A percentile compares a stretch with the other conserved stretches of the same genome.
Evolutionary conservation across 2,797 vertebrate species (phyloP).

Genomic region (Hafferia zeledoni): DNA sequence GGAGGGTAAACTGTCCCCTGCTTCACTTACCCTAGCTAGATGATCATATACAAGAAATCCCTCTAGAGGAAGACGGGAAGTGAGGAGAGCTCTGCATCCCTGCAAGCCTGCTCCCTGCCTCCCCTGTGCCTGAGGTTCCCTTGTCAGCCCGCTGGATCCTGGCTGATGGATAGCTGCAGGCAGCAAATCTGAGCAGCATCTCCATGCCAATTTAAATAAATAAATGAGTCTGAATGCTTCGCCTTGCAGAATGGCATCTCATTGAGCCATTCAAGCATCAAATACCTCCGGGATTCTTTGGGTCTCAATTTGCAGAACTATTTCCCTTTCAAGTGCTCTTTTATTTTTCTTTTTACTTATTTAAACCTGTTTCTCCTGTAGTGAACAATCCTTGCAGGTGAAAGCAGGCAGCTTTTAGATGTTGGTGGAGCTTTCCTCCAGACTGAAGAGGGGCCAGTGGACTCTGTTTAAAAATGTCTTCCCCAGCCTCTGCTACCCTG

Average conservation of each 20-base stretch:
- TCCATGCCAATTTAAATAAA: slow-evolving; percentile 61
- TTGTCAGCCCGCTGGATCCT: neutral
- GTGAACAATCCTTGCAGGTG: slow-evolving; percentile 4
- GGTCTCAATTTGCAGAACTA: slow-evolving; percentile 45
- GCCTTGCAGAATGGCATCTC: slow-evolving; percentile 54
- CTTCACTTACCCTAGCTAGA: fast-evolving
- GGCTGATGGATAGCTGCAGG: slow-evolving; percentile 35
- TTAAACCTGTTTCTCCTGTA: slow-evolving; percentile 51
- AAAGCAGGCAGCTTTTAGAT: neutral
- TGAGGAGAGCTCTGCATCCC: neutral
- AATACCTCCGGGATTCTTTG: slow-evolving; percentile 54
- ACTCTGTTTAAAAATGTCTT: neutral
- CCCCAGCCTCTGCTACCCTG: neutral
- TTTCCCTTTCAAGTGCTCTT: slow-evolving; percentile 43
- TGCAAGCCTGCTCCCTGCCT: neutral
- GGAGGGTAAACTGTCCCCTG: neutral
- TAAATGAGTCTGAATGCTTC: slow-evolving; percentile 4
- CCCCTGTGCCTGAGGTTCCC: neutral
- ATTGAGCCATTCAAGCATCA: slow-evolving; percentile 22
- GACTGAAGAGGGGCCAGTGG: neutral
- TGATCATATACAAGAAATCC: neutral
- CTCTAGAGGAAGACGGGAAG: fast-evolving
- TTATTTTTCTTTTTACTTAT: slow-evolving; percentile 35
- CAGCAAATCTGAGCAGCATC: slow-evolving; percentile 19
- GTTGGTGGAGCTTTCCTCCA: neutral